These are phyloP conservation scores for Thereva nobilitata DNA, from an alignment of 2,888 invertebrate species.

Conservation along the genomic window DNA sequence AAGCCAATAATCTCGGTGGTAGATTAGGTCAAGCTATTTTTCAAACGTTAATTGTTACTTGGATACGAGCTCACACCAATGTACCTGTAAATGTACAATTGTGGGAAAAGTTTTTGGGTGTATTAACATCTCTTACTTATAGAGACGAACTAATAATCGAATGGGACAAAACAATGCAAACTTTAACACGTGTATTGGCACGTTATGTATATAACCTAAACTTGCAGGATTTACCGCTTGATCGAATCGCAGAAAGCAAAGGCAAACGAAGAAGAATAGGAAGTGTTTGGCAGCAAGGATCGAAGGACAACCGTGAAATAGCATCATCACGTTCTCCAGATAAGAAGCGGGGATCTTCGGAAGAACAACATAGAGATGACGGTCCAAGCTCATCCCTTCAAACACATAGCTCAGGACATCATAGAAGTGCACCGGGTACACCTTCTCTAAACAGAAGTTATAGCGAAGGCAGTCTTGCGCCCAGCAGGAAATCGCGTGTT, in stretches of 20 bases:
- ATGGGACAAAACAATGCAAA: constrained; percentile 99
- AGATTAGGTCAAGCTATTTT: constrained; percentile 84
- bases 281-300: constrained; percentile 54
- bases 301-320: constrained; percentile 40
- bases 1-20: constrained; percentile 68
- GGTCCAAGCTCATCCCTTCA: constrained; percentile 40
- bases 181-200: constrained; percentile 90
- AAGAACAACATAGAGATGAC: constrained; percentile 46
- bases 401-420: constrained; percentile 39
- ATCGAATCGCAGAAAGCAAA: constrained; percentile 78
- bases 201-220: constrained; percentile 94
- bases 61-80: constrained; percentile 96
- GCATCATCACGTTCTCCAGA: constrained; percentile 38
- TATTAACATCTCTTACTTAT: constrained; percentile 84
- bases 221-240: constrained; percentile 81
- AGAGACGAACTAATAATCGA: constrained; percentile 95
- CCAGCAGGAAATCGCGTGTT: constrained; percentile 46
- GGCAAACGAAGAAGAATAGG: constrained; percentile 66
- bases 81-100: constrained; percentile 85
- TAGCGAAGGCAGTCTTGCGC: constrained; percentile 63
- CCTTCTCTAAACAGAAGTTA: constrained; percentile 60
- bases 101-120: constrained; percentile 91
- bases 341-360: constrained; percentile 43
- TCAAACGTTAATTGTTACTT: constrained; percentile 94
- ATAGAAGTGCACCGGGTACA: constrained; percentile 46